Conservation (phyloP, 2,113 vertebrate genomes). For the human region DNA sequence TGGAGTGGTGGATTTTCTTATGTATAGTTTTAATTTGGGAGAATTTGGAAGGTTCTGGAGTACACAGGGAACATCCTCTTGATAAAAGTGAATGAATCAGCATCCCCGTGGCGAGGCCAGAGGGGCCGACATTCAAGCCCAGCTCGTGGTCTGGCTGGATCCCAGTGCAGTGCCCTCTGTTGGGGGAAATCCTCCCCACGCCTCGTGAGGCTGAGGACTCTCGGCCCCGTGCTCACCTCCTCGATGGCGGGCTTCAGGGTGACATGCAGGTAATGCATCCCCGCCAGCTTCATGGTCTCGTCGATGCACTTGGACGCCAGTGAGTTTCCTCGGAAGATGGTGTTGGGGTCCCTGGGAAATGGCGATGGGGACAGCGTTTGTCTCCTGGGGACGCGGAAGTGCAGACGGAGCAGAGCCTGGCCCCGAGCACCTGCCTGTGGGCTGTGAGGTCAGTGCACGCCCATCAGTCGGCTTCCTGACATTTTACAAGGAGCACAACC, state of each 20-base stretch:
- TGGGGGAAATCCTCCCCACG: accelerated
- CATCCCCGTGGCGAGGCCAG: neutral
- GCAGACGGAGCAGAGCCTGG: neutral
- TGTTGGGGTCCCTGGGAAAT: conserved; percentile 94
- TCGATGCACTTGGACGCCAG: conserved; percentile 99
- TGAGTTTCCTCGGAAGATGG: conserved; percentile 98
- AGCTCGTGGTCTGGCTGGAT: no score
- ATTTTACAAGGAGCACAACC: neutral
- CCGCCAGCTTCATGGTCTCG: conserved; percentile 98
- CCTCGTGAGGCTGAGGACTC: neutral
- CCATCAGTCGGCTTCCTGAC: neutral
- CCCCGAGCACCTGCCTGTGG: neutral
- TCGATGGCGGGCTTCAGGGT: conserved; percentile 96
- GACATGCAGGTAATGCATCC: conserved; percentile 98
- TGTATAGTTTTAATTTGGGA: neutral
- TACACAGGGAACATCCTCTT: neutral
- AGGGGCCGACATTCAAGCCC: no score
- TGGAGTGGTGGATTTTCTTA: neutral
- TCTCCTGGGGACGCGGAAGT: no score
- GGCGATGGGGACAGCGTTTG: no score
- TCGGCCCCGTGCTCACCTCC: conserved; percentile 87
- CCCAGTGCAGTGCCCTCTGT: no score
- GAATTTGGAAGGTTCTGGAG: neutral
- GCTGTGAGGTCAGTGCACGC: neutral
- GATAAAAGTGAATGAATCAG: neutral